A percentile compares a stretch with the other conserved stretches of the same genome.
Evolutionary conservation across 2,888 invertebrate species (phyloP).

Genomic region (Meliscaeva auricollis): DNA sequence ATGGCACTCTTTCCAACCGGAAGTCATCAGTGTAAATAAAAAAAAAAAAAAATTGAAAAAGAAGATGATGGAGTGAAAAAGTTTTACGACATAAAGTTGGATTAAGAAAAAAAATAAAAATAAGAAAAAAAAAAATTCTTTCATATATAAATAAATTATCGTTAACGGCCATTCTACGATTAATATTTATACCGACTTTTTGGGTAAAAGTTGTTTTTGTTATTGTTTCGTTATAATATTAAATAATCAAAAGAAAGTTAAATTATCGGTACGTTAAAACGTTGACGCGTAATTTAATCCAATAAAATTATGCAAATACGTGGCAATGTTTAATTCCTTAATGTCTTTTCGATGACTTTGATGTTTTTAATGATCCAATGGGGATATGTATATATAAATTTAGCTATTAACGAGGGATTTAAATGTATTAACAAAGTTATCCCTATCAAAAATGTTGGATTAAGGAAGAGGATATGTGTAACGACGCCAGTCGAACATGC

Average conservation of each 20-base stretch:
- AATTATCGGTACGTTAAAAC: neutral
- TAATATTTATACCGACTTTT: neutral
- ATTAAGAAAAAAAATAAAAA: slow-evolving; percentile 6
- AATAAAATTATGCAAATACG: slow-evolving; percentile 27
- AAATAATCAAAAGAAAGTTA: slow-evolving; percentile 12
- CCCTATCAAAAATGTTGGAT: neutral
- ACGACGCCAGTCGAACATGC: slow-evolving; percentile 6
- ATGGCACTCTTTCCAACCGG: slow-evolving; percentile 1
- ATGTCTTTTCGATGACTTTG: slow-evolving; percentile 25
- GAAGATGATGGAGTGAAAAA: slow-evolving; percentile 26
- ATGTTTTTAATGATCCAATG: slow-evolving; percentile 2
- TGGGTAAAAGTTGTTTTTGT: neutral
- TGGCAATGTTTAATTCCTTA: slow-evolving; percentile 29
- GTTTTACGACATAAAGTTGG: slow-evolving; percentile 30
- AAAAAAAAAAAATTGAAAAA: slow-evolving; percentile 1
- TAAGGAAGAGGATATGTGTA: neutral
- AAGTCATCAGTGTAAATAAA: neutral
- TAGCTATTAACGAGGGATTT: neutral
- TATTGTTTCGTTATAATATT: neutral
- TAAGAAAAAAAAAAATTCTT: neutral
- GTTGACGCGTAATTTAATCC: slow-evolving; percentile 4
- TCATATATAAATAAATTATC: slow-evolving; percentile 18
- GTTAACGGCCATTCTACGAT: slow-evolving; percentile 1
- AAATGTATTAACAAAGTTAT: slow-evolving; percentile 1
- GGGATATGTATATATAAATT: neutral